Evolutionary conservation across 1,140 invertebrate species (phyloP).

Genomic region (Achatina immaculata): DNA sequence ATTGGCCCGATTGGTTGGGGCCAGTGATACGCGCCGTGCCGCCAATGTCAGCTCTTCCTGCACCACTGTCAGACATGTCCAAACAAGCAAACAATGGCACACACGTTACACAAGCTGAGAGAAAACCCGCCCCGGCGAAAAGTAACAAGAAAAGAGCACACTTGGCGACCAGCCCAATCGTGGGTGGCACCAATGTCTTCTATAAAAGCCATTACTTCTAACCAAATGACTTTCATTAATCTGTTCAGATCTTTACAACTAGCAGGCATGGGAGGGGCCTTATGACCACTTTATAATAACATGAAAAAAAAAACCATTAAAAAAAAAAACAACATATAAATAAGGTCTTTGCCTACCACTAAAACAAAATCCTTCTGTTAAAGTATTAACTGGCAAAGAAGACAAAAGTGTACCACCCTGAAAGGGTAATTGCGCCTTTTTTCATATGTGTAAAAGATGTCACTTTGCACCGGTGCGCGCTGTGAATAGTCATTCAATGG

Average conservation of each 20-base stretch:
- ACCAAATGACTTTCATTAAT: too few relatives aligned
- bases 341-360: too few relatives aligned
- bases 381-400: constrained; percentile 9
- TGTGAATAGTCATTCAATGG: constrained; percentile 29
- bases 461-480: constrained; percentile 18
- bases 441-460: constrained; percentile 16
- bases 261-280: too few relatives aligned
- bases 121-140: constrained; percentile 27
- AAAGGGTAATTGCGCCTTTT: constrained; percentile 28
- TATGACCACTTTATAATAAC: too few relatives aligned
- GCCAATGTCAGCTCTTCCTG: constrained; percentile 68
- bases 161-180: constrained; percentile 31
- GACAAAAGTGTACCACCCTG: constrained; percentile 1
- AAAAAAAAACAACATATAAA: too few relatives aligned
- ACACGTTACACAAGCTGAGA: constrained; percentile 37
- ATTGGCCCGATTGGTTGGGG: constrained; percentile 68
- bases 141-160: constrained; percentile 12
- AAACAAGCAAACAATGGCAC: constrained; percentile 46
- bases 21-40: constrained; percentile 69
- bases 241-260: too few relatives aligned
- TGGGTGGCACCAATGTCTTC: constrained; percentile 13
- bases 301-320: too few relatives aligned
- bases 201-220: neutral
- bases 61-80: constrained; percentile 47
- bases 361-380: too few relatives aligned